Conservation (phyloP, 1,140 invertebrate species). For the Cyrtorhinus lividipennis region DNA sequence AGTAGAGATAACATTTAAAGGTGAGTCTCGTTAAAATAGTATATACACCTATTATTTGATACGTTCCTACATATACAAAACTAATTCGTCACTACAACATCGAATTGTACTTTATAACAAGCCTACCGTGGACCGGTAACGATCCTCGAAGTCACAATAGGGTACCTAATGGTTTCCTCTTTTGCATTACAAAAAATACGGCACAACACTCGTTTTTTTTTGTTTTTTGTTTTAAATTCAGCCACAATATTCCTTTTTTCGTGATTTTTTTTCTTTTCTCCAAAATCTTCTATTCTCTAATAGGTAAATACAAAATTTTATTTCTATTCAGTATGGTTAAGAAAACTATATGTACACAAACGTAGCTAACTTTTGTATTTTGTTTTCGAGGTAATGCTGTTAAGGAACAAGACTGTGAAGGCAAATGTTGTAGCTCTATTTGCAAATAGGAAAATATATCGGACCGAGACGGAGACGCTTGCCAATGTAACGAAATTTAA, state of each 20-base stretch:
- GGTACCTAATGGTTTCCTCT: neutral
- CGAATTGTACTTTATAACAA: neutral
- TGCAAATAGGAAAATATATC: conserved; percentile 10
- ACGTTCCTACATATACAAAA: neutral
- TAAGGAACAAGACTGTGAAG: conserved; percentile 17
- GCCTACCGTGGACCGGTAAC: neutral
- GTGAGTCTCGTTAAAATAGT: neutral
- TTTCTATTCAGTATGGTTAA: neutral
- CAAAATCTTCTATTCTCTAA: neutral
- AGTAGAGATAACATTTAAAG: conserved; percentile 1
- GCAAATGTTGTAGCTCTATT: conserved; percentile 12
- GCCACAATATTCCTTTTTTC: neutral
- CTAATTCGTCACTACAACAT: neutral
- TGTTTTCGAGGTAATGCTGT: conserved; percentile 2
- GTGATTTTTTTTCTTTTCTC: neutral
- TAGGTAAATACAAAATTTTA: neutral
- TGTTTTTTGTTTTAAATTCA: no score
- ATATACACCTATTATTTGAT: neutral
- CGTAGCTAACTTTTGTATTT: neutral
- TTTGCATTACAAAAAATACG: neutral
- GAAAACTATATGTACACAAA: conserved; percentile 9
- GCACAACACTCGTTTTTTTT: neutral
- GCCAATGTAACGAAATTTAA: no score
- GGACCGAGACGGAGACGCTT: no score
- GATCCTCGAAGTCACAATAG: neutral